Evolutionary conservation across 2,113 vertebrate genomes (phyloP).

Genomic region (Myiozetetes cayanensis): DNA sequence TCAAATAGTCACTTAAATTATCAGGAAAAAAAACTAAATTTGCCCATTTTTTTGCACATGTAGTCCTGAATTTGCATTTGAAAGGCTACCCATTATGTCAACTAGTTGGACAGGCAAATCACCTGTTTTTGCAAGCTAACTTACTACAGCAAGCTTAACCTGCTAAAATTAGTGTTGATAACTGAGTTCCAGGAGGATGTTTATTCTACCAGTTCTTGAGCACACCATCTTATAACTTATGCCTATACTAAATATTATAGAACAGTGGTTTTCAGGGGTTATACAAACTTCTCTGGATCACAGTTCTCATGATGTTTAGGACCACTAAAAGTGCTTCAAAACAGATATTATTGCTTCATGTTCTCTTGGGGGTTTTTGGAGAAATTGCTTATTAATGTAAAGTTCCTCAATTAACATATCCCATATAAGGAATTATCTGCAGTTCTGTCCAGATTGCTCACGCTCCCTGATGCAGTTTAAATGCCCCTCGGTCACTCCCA

Average conservation of each 20-base stretch:
- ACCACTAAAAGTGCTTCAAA: neutral
- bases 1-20: neutral
- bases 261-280: neutral
- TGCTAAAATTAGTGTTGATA: neutral
- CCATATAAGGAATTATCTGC: neutral
- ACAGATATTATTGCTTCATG: neutral
- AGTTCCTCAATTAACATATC: neutral
- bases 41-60: neutral
- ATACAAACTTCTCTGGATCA: neutral
- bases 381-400: neutral
- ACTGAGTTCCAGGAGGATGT: neutral
- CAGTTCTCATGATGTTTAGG: neutral
- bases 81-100: neutral
- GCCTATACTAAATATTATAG: neutral
- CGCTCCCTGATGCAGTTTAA: neutral
- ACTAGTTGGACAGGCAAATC: neutral
- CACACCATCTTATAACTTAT: neutral
- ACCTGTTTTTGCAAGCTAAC: neutral
- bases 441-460: neutral
- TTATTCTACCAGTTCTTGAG: neutral
- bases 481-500: neutral
- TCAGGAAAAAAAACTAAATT: accelerated
- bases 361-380: neutral
- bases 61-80: neutral
- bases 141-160: neutral